Conservation (phyloP, 2,113 vertebrate species). For the Pluvianellus socialis region DNA sequence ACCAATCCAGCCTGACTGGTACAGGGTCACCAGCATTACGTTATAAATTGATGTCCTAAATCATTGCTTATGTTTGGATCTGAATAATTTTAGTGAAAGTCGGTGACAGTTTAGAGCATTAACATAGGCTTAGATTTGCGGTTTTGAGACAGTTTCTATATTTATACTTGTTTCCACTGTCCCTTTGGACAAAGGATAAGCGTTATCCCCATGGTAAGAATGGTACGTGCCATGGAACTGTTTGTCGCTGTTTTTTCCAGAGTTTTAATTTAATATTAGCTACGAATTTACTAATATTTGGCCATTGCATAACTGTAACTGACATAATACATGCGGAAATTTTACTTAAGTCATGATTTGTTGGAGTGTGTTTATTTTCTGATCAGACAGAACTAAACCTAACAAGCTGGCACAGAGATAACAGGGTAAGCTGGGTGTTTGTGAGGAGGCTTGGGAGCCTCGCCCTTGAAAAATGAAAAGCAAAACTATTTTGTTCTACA, state of each 20-base stretch:
- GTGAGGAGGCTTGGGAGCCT: neutral
- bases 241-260: conserved; percentile 40
- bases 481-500: neutral
- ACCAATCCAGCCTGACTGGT: conserved; percentile 49
- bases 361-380: conserved; percentile 56
- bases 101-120: conserved; percentile 65
- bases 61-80: conserved; percentile 60
- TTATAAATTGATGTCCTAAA: conserved; percentile 54
- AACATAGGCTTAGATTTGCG: conserved; percentile 66
- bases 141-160: conserved; percentile 65
- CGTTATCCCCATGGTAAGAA: conserved; percentile 38
- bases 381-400: neutral
- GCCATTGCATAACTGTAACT: conserved; percentile 66
- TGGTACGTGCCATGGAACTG: conserved; percentile 57
- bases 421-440: neutral
- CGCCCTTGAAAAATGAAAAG: neutral
- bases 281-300: conserved; percentile 57
- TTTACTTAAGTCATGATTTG: conserved; percentile 45
- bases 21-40: conserved; percentile 64
- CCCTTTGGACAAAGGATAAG: conserved; percentile 34
- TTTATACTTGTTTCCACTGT: conserved; percentile 67
- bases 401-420: neutral
- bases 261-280: conserved; percentile 68
- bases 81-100: conserved; percentile 58
- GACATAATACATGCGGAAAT: conserved; percentile 22